A percentile compares a stretch with the other conserved stretches of the same genome.
phyloP scores from a whole-genome alignment of 1,140 invertebrate genomes.

The Drosophila sulfurigaster region DNA sequence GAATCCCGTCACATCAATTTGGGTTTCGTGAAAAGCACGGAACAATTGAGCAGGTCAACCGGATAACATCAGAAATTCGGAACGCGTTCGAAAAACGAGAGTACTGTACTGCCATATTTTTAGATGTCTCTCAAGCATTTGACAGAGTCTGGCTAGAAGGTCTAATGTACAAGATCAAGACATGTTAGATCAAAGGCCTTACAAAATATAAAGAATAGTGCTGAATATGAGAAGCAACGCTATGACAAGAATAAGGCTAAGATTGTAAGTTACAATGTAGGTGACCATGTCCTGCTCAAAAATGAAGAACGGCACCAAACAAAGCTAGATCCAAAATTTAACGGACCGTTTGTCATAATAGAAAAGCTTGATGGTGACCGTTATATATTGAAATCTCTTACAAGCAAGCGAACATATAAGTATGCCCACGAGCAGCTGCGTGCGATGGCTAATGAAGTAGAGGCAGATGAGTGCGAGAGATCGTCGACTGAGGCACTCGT shows the following conservation, averaged over 20 bases:
- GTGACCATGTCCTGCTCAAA: slow-evolving; percentile 6
- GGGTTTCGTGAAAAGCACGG: no score
- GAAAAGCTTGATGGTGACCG: slow-evolving; percentile 17
- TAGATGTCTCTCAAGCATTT: no score
- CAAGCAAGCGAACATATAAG: not conserved
- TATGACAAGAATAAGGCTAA: slow-evolving; percentile 7
- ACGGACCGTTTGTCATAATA: not conserved
- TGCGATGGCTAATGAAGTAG: slow-evolving; percentile 9
- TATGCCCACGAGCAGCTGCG: slow-evolving; percentile 6
- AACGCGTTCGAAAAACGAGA: no score
- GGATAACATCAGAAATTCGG: no score
- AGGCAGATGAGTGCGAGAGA: slow-evolving; percentile 3
- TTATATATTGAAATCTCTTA: not conserved
- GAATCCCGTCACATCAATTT: no score
- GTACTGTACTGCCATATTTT: no score
- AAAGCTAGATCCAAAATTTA: slow-evolving; percentile 4
- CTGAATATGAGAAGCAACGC: not conserved
- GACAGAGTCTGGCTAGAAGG: no score
- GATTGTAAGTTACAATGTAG: not conserved
- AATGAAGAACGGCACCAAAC: slow-evolving; percentile 7
- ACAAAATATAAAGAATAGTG: slow-evolving; percentile 10
- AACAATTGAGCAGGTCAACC: no score
- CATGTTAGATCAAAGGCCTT: not conserved
- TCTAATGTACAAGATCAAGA: no score
- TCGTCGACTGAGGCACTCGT: no score